These are phyloP conservation scores for Cyclargus thomasi DNA, from an alignment of 1,140 invertebrate species.

Conservation along the genomic window DNA sequence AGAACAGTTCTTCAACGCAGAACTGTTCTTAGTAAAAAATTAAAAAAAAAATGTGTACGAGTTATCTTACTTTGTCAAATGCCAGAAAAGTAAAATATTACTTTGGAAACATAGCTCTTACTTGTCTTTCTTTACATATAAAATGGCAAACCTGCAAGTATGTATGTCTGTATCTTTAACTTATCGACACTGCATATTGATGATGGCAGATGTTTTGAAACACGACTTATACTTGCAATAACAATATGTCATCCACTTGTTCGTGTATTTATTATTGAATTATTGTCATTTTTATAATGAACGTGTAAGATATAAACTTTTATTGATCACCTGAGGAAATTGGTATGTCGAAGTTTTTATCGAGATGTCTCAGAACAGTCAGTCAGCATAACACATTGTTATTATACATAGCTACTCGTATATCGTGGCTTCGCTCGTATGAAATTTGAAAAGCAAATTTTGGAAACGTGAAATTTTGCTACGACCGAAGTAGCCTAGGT, in stretches of 20 bases:
- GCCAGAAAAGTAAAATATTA: too few species aligned
- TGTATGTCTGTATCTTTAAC: slow-evolving; percentile 14
- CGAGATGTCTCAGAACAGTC: background rate
- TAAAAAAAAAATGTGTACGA: too few species aligned
- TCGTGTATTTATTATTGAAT: background rate
- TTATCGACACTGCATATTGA: slow-evolving; percentile 18
- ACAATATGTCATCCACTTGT: background rate
- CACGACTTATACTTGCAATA: slow-evolving; percentile 15
- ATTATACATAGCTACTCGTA: too few species aligned
- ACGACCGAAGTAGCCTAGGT: too few species aligned
- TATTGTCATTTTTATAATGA: background rate
- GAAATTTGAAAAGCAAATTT: too few species aligned
- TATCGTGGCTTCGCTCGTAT: too few species aligned
- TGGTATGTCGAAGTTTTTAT: background rate
- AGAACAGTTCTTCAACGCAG: too few species aligned
- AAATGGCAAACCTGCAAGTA: slow-evolving; percentile 1
- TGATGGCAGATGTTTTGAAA: slow-evolving; percentile 12
- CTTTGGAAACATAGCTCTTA: too few species aligned
- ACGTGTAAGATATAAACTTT: background rate
- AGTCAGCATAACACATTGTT: background rate
- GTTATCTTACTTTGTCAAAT: too few species aligned
- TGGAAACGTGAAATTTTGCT: too few species aligned
- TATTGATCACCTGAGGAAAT: background rate
- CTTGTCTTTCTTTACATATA: background rate
- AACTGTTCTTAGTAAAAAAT: too few species aligned